Percentiles rank a stretch among this genome's conserved stretches.
These are phyloP conservation scores for Cordylochernes scorpioides DNA, from an alignment of 2,888 invertebrate species.

Conservation along the genomic window DNA sequence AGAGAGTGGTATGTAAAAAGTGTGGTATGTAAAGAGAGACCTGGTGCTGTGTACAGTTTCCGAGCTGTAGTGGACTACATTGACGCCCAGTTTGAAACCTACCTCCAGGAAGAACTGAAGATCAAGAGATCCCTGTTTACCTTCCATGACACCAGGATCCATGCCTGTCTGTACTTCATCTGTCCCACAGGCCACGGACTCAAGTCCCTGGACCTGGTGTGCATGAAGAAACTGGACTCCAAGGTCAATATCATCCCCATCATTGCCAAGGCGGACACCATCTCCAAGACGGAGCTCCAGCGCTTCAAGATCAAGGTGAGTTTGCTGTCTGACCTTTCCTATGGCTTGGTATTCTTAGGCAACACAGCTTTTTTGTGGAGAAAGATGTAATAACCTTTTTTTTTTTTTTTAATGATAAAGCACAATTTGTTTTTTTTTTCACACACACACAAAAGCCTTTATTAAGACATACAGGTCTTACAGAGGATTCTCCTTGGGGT, in stretches of 20 bases:
- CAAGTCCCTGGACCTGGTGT: slow-evolving; percentile 92
- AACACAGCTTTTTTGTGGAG: background rate
- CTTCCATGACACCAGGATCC: slow-evolving; percentile 81
- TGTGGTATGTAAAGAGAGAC: too few relatives aligned
- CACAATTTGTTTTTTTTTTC: too few relatives aligned
- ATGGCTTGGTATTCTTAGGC: too few relatives aligned
- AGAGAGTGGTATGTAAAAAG: too few relatives aligned
- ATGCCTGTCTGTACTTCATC: slow-evolving; percentile 92
- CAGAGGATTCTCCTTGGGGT: too few relatives aligned
- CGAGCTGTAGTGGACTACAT: slow-evolving; percentile 95
- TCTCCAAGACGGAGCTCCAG: slow-evolving; percentile 83
- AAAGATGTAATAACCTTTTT: background rate
- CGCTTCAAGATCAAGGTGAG: slow-evolving; percentile 52
- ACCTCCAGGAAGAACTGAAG: slow-evolving; percentile 86
- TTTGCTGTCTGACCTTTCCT: too few relatives aligned
- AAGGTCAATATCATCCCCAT: slow-evolving; percentile 92
- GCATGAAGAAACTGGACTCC: slow-evolving; percentile 92
- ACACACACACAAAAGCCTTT: too few relatives aligned
- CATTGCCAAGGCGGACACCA: slow-evolving; percentile 96
- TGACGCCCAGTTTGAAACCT: slow-evolving; percentile 88
- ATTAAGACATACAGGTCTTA: too few relatives aligned
- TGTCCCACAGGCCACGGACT: slow-evolving; percentile 81
- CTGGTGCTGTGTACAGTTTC: too few relatives aligned
- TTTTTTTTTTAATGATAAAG: background rate
- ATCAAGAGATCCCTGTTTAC: slow-evolving; percentile 65